Evolutionary conservation across 2,797 vertebrate genomes (phyloP), one percentile per base, ranked within the genome.

Genomic region (Danio aesculapii): DNA sequence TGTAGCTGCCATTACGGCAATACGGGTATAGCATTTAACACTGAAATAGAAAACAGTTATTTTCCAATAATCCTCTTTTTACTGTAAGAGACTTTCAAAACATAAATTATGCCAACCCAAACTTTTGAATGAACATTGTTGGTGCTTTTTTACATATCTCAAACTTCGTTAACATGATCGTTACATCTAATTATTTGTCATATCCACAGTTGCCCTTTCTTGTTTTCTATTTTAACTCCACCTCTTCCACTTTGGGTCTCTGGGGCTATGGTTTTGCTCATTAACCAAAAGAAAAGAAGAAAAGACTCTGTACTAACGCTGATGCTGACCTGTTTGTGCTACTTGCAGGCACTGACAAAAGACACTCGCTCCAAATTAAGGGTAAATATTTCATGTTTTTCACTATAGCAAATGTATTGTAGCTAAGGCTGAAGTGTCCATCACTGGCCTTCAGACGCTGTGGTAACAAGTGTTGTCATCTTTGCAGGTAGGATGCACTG

Each of bases 291-390:
- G 10, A 61, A 11, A 8, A 16, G 8, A 19, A 21, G 47, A 63
- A 50, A 5, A 43, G 4, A 2, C 17, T 39, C 16, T 43, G 13
- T 46, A 17, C 57, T 78, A 41, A 79, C 6, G 67, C 80, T 79
- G 72, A 81, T 81, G 81, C 84, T 92, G 85, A 91, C 84, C 82
- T 82, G 88, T 86, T 92, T 92, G n/a, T 93, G 88, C 89, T 90
- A 79, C 79, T 93, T 92, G 39, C 92, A 94, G 93, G 90, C 92
- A 81, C 81, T 89, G 89, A 85, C 87, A 84, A 92, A 92, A 92
- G 89, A 92, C 86, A 90, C 41, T 89, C 85, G 88, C 88, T 85
- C 72, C 83, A 92, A 61, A 80, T 86, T 89, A 75, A 86, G 86
- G 93, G 92, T 93, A 93, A 93, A 86, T 92, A 92, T 91, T 43